Evolutionary conservation across 2,888 invertebrate genomes (phyloP).

Genomic region (Pollenia amentaria): DNA sequence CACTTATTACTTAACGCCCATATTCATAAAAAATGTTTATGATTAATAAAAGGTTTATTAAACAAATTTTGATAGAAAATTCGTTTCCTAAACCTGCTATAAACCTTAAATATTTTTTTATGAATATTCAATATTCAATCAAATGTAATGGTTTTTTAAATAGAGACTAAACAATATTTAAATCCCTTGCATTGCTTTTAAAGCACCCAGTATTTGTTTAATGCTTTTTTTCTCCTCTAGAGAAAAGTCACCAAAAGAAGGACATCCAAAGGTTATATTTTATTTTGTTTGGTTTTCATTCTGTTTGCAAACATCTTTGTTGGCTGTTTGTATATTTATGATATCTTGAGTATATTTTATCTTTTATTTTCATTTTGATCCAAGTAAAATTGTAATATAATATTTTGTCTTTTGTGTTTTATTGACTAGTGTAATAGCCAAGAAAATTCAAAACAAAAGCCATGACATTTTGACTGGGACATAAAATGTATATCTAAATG

Average conservation of each 20-base stretch:
- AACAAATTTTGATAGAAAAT: no score
- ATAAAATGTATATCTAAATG: background rate
- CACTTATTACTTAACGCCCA: no score
- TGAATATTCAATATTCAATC: no score
- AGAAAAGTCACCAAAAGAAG: conserved; percentile 19
- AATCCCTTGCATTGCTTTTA: background rate
- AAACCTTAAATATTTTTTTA: no score
- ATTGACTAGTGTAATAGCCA: background rate
- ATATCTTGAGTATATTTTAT: background rate
- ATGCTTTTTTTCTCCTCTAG: background rate
- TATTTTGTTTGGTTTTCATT: background rate
- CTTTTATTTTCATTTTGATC: background rate
- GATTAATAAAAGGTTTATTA: no score
- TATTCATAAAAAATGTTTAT: no score
- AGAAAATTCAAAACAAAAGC: background rate
- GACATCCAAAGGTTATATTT: conserved; percentile 50
- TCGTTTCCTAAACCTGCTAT: no score
- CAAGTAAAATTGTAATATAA: background rate
- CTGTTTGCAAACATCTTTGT: background rate
- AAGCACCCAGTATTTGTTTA: background rate
- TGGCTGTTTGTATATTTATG: background rate
- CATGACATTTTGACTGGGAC: conserved; percentile 32
- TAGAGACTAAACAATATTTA: no score
- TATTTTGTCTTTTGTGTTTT: conserved; percentile 14
- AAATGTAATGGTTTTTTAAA: no score